Evolutionary conservation across 2,113 vertebrate species (phyloP).

Genomic region (Chelonoidis abingdonii): DNA sequence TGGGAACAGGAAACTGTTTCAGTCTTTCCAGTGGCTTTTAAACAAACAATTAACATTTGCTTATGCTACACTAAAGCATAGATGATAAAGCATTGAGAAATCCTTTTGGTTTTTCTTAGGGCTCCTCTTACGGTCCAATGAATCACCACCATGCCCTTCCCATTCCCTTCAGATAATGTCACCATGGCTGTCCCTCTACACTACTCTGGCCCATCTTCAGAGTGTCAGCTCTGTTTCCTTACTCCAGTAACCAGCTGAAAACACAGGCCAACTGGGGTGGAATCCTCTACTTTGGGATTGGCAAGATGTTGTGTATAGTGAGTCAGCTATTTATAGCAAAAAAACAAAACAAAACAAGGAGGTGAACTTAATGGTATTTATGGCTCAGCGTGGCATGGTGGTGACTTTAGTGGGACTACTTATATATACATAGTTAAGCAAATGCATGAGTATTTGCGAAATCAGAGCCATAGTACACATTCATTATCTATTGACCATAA

Average conservation of each 20-base stretch:
- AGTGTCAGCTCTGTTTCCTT: neutral
- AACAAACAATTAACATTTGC: neutral
- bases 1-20: neutral
- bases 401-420: neutral
- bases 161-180: neutral
- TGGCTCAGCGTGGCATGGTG: neutral
- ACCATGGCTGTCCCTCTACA: neutral
- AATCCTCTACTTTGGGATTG: neutral
- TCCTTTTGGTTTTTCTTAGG: neutral
- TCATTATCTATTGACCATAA: neutral
- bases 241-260: neutral
- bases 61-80: neutral
- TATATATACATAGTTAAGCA: neutral
- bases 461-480: neutral
- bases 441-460: neutral
- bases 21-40: neutral
- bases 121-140: neutral
- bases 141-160: neutral
- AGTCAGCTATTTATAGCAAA: fast-evolving
- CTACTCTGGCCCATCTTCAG: neutral
- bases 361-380: neutral
- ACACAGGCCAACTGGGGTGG: neutral
- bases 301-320: neutral
- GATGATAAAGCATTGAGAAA: neutral
- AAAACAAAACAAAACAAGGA: neutral